Evolutionary conservation across 2,113 vertebrate genomes (phyloP).

Genomic region (Phodopus roborovskii): DNA sequence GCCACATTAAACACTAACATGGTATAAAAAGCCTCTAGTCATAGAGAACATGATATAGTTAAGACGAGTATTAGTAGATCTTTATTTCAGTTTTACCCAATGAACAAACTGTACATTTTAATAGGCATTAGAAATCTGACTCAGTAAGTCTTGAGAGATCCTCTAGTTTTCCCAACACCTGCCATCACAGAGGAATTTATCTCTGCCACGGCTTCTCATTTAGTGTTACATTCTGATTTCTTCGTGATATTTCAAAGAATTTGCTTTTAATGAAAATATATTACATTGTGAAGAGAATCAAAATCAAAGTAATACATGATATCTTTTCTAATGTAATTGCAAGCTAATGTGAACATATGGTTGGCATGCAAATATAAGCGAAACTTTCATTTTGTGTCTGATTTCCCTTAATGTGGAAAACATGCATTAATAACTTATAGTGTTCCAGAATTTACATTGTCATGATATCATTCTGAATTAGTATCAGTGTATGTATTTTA

Average conservation of each 20-base stretch:
- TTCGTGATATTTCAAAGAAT: not conserved
- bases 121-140: not conserved
- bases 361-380: not conserved
- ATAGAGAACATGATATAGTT: not conserved
- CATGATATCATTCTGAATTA: too few species aligned
- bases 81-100: not conserved
- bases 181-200: not conserved
- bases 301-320: slow-evolving; percentile 3
- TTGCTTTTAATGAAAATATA: not conserved
- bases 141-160: not conserved
- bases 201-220: not conserved
- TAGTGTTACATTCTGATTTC: not conserved
- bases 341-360: not conserved
- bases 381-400: not conserved
- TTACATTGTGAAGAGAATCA: not conserved
- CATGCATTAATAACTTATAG: not conserved
- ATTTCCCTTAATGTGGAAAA: not conserved
- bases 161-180: not conserved
- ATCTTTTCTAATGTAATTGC: not conserved
- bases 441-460: not conserved
- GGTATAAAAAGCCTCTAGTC: not conserved
- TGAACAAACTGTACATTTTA: not conserved
- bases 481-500: not conserved
- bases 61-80: not conserved
- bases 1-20: rapidly evolving